Base-by-base conservation (phyloP, 37 sponge, comb jelly and placozoan species). In the Oopsacas minuta region DNA sequence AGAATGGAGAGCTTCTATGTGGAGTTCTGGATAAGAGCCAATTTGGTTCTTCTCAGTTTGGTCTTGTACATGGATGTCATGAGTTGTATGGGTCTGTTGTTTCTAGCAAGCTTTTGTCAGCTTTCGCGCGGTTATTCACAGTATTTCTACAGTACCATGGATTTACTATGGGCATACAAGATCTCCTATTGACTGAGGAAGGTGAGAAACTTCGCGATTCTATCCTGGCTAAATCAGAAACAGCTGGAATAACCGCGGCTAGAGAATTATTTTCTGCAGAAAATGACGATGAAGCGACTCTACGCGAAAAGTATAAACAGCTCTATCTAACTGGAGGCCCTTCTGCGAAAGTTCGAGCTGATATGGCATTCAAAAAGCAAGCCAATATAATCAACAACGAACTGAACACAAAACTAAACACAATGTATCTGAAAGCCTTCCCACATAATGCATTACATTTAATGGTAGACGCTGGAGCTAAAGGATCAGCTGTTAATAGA, bases 1-100 rank as follows among this genome's bases (percentile, higher is more conserved):
- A 89, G 3, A 84, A 94, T 37, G 97, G 97, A 34, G 92, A 97
- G 46, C 86, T 97, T 34, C 37, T 97, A 82, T 90, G 94, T 91
- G 97, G 97, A 23, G 92, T 94, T 23, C 82, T 97, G 81, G 97
- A 97, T 83, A 97, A 97, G 83, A 87, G 91, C 32, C 97, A 97
- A 83, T 91, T 93, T 90, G 97, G 97, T 32, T 86, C 92, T 17
- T 90, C 93, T 17, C 90, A 92, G 81, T 97, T 88, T 81, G 95
- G 97, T 1, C 85, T 97, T 30, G 92, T 97, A 0, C 97, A 97
- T 83, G 85, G 85, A n/a, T 90, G 91, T 35, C 86, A 89, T 86
- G 97, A 96, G 90, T 69, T 95, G 36, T 97, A 97, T 88, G 95
- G 94, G n/a, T 93, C 95, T 23, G 86, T 39, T 23, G 87, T 93